Evolutionary conservation across 2,113 vertebrate genomes (phyloP), one percentile per base, ranked within the genome.

Genomic region (Dicaeum eximium): DNA sequence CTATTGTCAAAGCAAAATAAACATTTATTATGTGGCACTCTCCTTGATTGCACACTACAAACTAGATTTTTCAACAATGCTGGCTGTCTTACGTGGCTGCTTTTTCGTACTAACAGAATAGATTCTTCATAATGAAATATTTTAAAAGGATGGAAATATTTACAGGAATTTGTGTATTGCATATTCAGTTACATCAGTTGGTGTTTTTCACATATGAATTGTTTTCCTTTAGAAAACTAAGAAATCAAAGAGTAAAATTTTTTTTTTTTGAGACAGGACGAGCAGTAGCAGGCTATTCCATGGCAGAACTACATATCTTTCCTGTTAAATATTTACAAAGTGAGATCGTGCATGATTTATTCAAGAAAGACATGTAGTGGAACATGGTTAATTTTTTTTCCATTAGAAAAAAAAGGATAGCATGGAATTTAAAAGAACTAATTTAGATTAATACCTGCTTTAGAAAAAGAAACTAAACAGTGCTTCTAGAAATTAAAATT

Each of bases 321-420:
- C 3, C 1, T 73, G 77, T 91, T 96, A 94, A 97, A 94, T 89
- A 96, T 96, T 97, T 90, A 75, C 95, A 71, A 84, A 90, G 51
- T 51, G n/a, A 85, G 14, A 56, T 66, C 48, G 53, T 75, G 45
- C 3, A 2, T 40, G 65, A 74, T 87, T 93, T 93, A 90, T 77
- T 80, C 15, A 80, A 42, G 54, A 91, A 87, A 81, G 54, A 58
- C 23, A 71, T 35, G 10, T 14, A 78, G 13, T 77, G 16, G 71
- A 75, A 73, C 45, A 15, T 40, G 4, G 13, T 45, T 57, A 70
- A 15, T 1, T 25, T 84, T 88, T 74, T 74, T 75, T 16, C 11
- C 51, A 37, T 45, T 13, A 42, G 44, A 45, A 60, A 21, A 48
- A 37, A 30, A 16, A 23, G 2, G 16, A 42, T 16, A 67, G 25